Base-by-base conservation (phyloP, 2,888 invertebrate species). In the Lithosia quadra region DNA sequence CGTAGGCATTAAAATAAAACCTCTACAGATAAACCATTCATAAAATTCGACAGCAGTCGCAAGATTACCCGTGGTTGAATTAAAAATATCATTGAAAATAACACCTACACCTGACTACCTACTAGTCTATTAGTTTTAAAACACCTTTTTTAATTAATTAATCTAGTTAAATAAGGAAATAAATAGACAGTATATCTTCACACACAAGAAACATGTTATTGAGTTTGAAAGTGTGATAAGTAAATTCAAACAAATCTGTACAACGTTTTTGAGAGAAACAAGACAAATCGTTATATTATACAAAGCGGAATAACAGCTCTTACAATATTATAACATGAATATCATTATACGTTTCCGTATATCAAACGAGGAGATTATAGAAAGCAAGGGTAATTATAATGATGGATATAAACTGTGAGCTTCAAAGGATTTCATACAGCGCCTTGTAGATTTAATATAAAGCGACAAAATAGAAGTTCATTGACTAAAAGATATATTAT, bases 401-500 rank as follows among this genome's bases (percentile, higher is more conserved):
- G 83, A 89, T 82, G 78, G 76, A 87, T 83, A 76, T 81, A 79
- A 82, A 84, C 73, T 81, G 74, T 80, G 71, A 81, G 84, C 84
- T 86, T 90, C 90, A 92, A 91, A 91, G 85, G 79, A 80, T 81
- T 71, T 67, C 56, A 74, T 78, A 63, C 33, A 69, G 65, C 65
- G 72, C 36, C 63, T 81, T 80, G 80, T 78, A 83, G 80, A 85
- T 88, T 87, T 87, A 88, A 87, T 87, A 87, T 79, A 71, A 83
- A 80, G 82, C 77, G 81, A 85, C 86, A 84, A 84, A 78, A 86
- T 82, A 76, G 81, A 82, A 80, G 81, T 90, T 88, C 86, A 89
- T 91, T 89, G 86, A 88, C 80, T 79, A 80, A 91, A 92, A 91
- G 89, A 88, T 86, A 90, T 89, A 89, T 88, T 87, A 22, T 90